Evolutionary conservation across 2,113 vertebrate species (phyloP), one percentile per base, ranked within the genome.

Genomic region (Phoxinus phoxinus): DNA sequence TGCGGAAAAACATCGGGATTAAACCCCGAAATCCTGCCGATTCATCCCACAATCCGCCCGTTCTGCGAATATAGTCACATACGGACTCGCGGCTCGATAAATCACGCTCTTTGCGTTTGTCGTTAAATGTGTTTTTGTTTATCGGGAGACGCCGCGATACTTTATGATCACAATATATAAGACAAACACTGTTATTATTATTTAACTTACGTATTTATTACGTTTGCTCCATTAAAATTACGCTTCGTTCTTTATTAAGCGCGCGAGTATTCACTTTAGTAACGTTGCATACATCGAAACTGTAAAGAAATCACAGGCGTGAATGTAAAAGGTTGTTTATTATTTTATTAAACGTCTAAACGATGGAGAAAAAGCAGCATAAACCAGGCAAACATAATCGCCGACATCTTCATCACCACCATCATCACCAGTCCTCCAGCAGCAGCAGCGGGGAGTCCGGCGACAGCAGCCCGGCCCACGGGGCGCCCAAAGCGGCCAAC

Each of bases 401-500:
- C 93, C 58, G 37, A 87, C 6, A 91, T 90, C 58, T 90, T 87
- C 12, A 8, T 65, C 2, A 87, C 78, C 69, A 71, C 76, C 82
- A 81, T 86, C 61, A 84, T 44, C 85, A 87, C 63, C 81, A 83
- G 81, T 53, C 65, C 46, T 83, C 81, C 73, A 88, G 84, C 59
- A 85, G 85, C 12, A 92, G 90, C 85, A 90, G 93, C 86, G 88
- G 87, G 10, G 58, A 84, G 6, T 84, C 85, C 32, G 56, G 76
- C 23, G 85, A 86, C 27, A 61, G 65, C 48, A 88, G 89, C 35
- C 93, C 92, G 41, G 94, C 94, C 13, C 91, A 90, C 90, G 89
- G 92, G 91, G 93, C 93, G 90, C 94, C 95, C 3, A 91, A 77
- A n/a, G 94, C 94, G 41, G 93, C 94, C 87, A 98, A 98, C 92